Conservation (phyloP, 2,113 vertebrate genomes). For the Cochlearius cochlearius region DNA sequence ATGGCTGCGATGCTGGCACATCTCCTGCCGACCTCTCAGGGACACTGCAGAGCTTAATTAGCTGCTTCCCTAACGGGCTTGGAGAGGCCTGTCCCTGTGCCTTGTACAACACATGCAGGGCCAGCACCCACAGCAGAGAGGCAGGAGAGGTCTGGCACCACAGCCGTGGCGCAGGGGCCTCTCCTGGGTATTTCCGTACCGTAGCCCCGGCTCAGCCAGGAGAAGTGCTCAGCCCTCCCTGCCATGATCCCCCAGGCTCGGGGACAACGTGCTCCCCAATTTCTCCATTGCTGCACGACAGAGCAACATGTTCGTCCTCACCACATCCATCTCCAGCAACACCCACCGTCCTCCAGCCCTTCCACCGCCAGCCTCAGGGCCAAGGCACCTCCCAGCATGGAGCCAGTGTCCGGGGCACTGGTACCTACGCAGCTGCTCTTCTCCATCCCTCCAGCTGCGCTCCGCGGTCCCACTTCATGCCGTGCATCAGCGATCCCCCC, state of each 20-base stretch:
- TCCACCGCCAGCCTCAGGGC: background rate
- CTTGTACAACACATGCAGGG: background rate
- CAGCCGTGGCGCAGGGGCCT: accelerated
- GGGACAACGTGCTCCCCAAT: accelerated
- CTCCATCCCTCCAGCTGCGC: background rate
- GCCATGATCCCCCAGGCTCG: accelerated
- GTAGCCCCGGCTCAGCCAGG: background rate
- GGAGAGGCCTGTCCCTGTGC: background rate
- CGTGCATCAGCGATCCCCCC: accelerated
- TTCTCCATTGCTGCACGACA: accelerated
- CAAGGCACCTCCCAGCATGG: accelerated
- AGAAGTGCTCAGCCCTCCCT: background rate
- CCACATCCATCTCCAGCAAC: background rate
- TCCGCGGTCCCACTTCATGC: background rate
- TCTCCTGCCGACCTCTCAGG: background rate
- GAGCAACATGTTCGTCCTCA: background rate
- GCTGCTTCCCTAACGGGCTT: background rate
- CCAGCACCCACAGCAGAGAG: background rate
- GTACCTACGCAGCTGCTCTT: background rate
- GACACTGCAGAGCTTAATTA: background rate
- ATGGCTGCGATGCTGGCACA: accelerated
- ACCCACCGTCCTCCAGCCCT: background rate
- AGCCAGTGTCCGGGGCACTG: accelerated
- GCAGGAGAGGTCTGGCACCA: background rate
- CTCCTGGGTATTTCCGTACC: background rate